Evolutionary conservation across 2,797 vertebrate genomes (phyloP), one percentile per base, ranked within the genome.

Genomic region (Oreochromis grahami): DNA sequence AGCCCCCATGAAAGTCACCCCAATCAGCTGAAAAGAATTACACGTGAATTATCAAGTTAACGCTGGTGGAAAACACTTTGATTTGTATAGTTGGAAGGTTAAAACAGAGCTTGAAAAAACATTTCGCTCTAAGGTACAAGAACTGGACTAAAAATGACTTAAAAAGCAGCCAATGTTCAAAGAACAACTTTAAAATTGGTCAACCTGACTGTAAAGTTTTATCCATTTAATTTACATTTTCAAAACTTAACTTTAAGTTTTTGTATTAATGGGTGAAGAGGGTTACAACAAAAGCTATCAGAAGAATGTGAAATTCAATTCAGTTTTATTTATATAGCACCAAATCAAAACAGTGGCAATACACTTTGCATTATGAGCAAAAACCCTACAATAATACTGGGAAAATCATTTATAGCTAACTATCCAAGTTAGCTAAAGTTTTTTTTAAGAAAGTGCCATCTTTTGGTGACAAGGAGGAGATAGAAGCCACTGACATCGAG

Each of bases 111-210:
- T 26, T 55, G 52, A 55, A 55, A 55, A 0, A 26, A 26, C 24
- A 55, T 8, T 26, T 12, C 0, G 0, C 36, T 9, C 8, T 36
- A 36, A 36, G 3, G 36, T 36, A 36, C 3, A 36, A 36, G 36
- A 36, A 36, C 36, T 36, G 8, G 36, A 55, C 1, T 14, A 13
- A 55, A 55, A 26, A 26, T 55, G 7, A 55, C 3, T 55, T 14
- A 14, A 26, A 55, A 55, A 26, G 26, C 52, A 26, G 52, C 12
- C 52, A 55, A 0, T 26, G 24, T 55, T 14, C 4, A 55, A 55
- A 26, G 52, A 55, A 8, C 52, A 55, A 26, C 24, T 55, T 26
- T 26, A 8, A 26, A 55, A 55, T 55, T 55, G 52, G 12, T 55
- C 2, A 26, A 14, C 1, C 52, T 14, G 21, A 55, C 12, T 14